Percentiles rank a stretch among this genome's conserved stretches.
Evolutionary conservation across 2,797 vertebrate genomes (phyloP).

Genomic region (Melanotaenia trifasciata): DNA sequence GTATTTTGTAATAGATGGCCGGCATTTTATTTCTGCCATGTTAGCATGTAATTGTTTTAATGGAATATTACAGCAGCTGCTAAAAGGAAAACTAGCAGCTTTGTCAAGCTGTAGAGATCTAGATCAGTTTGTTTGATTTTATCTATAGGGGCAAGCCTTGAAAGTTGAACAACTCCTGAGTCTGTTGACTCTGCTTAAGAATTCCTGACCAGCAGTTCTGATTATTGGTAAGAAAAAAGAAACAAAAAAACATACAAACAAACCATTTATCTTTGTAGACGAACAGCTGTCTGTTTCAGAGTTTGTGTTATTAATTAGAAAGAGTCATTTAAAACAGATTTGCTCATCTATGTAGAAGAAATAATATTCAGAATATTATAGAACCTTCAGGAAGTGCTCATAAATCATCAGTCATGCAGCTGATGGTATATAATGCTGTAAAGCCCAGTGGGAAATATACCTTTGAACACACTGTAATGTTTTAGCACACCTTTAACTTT

Average conservation of each 20-base stretch:
- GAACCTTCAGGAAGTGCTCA: slow-evolving; percentile 20
- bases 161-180: slow-evolving; percentile 26
- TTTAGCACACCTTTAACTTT: slow-evolving; percentile 55
- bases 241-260: neutral
- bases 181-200: slow-evolving; percentile 30
- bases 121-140: slow-evolving; percentile 40
- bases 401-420: slow-evolving; percentile 23
- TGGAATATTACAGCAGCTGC: slow-evolving; percentile 12
- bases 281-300: slow-evolving; percentile 29
- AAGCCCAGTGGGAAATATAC: slow-evolving; percentile 34
- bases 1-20: neutral
- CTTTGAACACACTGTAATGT: slow-evolving; percentile 20
- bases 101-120: slow-evolving; percentile 11
- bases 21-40: slow-evolving; percentile 1
- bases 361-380: neutral
- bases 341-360: neutral
- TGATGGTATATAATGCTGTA: slow-evolving; percentile 45
- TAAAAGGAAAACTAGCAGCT: slow-evolving; percentile 23
- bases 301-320: slow-evolving; percentile 44
- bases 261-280: slow-evolving; percentile 30
- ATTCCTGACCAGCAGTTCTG: slow-evolving; percentile 47
- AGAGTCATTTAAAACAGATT: neutral
- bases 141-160: slow-evolving; percentile 33
- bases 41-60: neutral
- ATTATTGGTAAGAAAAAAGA: slow-evolving; percentile 13